Evolutionary conservation across 92 coral and sea anemone genomes (phyloP).

Genomic region (Siderastrea radians): DNA sequence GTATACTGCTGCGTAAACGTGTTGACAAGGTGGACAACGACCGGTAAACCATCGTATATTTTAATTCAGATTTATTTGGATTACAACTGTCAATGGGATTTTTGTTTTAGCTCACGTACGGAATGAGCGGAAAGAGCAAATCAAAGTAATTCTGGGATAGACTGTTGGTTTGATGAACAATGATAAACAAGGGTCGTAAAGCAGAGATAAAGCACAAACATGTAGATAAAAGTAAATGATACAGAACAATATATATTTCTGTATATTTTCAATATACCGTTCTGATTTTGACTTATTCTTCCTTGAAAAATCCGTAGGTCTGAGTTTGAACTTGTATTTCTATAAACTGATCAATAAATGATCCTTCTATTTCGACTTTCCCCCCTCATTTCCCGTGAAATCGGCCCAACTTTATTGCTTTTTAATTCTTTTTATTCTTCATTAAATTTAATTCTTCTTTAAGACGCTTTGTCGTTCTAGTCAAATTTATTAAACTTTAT

Average conservation of each 20-base stretch:
- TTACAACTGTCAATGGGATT: not conserved
- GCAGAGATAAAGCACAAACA: not conserved
- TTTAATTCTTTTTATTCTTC: constrained; percentile 2
- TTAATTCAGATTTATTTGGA: not conserved
- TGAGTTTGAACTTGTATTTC: not conserved
- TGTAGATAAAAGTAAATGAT: not conserved
- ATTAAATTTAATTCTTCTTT: not conserved
- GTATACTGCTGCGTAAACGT: not conserved
- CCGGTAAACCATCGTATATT: too few species aligned
- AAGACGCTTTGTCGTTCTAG: not conserved
- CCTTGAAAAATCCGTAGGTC: not conserved
- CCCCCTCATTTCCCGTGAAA: not conserved
- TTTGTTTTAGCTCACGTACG: not conserved
- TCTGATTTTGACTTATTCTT: too few species aligned
- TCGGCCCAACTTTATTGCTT: not conserved
- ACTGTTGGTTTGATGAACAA: constrained; percentile 2
- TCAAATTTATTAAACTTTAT: not conserved
- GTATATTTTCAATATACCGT: too few species aligned
- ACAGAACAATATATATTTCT: not conserved
- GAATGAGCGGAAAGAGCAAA: not conserved
- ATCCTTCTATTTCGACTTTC: not conserved
- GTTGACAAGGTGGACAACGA: not conserved
- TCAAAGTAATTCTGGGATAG: not conserved
- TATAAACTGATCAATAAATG: not conserved
- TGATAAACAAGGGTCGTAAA: not conserved